phyloP scores from a whole-genome alignment of 1,140 invertebrate genomes.

The Apis florea region DNA sequence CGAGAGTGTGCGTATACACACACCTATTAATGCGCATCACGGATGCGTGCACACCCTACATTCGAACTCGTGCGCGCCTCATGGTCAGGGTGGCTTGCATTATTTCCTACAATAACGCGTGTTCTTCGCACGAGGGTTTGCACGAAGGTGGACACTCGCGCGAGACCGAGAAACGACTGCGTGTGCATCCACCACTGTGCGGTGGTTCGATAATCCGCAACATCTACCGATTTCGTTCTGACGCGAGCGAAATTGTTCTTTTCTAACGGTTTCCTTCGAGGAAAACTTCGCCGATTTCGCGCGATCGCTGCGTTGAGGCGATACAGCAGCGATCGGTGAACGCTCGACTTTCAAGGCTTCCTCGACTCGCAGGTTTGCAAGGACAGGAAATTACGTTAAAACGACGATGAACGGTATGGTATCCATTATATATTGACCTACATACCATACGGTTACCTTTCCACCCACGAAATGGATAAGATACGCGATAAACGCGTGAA shows the following conservation, averaged over 20 bases:
- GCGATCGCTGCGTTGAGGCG: neutral
- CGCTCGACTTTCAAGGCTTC: slow-evolving; percentile 8
- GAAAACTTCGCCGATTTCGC: neutral
- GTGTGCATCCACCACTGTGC: neutral
- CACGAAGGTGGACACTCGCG: slow-evolving; percentile 36
- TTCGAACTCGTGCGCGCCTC: slow-evolving; percentile 49
- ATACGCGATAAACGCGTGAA: neutral
- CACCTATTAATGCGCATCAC: slow-evolving; percentile 59
- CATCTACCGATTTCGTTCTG: neutral
- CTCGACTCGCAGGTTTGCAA: neutral
- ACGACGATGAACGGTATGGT: neutral
- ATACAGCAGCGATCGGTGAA: neutral
- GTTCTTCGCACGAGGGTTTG: slow-evolving; percentile 28
- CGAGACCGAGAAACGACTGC: too few species aligned
- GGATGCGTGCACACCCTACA: slow-evolving; percentile 62
- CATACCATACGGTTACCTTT: slow-evolving; percentile 3
- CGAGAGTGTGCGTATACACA: neutral
- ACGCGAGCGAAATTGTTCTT: slow-evolving; percentile 1
- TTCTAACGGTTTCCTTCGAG: slow-evolving; percentile 9
- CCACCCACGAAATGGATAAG: neutral
- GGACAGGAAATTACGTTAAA: neutral
- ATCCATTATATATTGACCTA: neutral
- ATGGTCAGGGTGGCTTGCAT: slow-evolving; percentile 55
- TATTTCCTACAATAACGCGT: slow-evolving; percentile 51
- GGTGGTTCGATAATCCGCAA: slow-evolving; percentile 5